Evolutionary conservation across 2,888 invertebrate species (phyloP), one percentile per base, ranked within the genome.

Genomic region (Agriopis leucophaearia): DNA sequence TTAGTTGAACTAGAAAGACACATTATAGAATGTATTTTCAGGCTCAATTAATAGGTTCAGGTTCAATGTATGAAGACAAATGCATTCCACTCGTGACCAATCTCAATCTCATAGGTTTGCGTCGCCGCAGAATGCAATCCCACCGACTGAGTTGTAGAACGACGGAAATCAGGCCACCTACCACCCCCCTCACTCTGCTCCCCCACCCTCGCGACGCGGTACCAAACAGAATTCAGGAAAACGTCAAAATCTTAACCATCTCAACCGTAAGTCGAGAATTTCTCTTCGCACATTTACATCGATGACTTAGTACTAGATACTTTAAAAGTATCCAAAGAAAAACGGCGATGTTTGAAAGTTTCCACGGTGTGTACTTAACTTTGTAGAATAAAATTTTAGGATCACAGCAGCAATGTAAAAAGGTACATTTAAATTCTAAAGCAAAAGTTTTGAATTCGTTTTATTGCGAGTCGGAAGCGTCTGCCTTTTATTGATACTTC

Each of bases 401-500:
- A 63, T 67, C 58, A 62, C 61, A 69, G 61, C 64, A 68, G 63
- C 63, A 64, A 65, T 64, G 70, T 65, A 56, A 69, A 68, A 55
- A 57, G 66, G 60, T 61, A 63, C 64, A 70, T 71, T 73, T 57
- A 69, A 69, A 73, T 69, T 40, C 62, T 64, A 67, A 67, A 64
- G 66, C 60, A 63, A 70, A 68, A 71, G 63, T 71, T 73, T 67
- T 45, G 57, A 64, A 66, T 68, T 66, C 63, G 69, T 71, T 67
- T 67, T 58, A 71, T 67, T 64, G 71, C 72, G 47, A 50, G 59
- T 54, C 48, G 63, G 64, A 67, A 71, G 64, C 73, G 65, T 54
- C 69, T 73, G 69, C 66, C 66, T 65, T 70, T 73, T 71, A 73
- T 71, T 66, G 71, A 71, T 68, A 69, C 64, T 70, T 73, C 15